Base-by-base conservation (phyloP, 2,113 vertebrate species). In the Alouatta palliata region DNA sequence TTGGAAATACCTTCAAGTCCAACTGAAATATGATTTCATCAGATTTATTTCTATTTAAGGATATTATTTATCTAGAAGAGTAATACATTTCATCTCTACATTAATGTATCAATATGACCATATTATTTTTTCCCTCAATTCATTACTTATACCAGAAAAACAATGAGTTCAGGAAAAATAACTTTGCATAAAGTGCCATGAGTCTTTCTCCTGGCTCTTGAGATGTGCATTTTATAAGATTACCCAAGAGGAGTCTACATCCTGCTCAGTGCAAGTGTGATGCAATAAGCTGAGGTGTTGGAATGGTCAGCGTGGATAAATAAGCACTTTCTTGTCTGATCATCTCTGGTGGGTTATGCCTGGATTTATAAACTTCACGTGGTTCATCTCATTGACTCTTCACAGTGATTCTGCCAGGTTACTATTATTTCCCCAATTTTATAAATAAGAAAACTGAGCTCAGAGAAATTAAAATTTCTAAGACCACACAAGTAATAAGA, bases 21-120 rank as follows among this genome's bases (percentile, higher is more conserved):
- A 90, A 91, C 21, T 56, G 40, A 96, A 94, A 49, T 75, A 94
- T 86, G 93, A 94, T 93, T 76, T 79, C 40, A 81, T 58, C 47
- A 75, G 35, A 90, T 90, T 97, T 95, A 82, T 86, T 94, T 96
- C 81, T 81, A 68, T 56, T 94, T 71, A 84, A 96, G 89, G 71
- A 43, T 21, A 73, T 92, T 54, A 83, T 8, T 79, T 82, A 85
- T n/a, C 6, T 17, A 86, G 84, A 81, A 71, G 30, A 6, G 12
- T 71, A 66, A 43, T 91, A 25, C 66, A 83, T 56, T 71, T 47
- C 21, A 35, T 66, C 17, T 47, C 37, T 73, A 49, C 13, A 76
- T 90, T 96, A 25, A 61, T 68, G n/a, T 35, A 43, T 86, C 75
- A 54, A 56, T 49, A 8, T 80, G 47, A 27, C 6, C 32, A 35